Conservation (phyloP, 1,140 invertebrate genomes). For the Pristionchus pacificus region DNA sequence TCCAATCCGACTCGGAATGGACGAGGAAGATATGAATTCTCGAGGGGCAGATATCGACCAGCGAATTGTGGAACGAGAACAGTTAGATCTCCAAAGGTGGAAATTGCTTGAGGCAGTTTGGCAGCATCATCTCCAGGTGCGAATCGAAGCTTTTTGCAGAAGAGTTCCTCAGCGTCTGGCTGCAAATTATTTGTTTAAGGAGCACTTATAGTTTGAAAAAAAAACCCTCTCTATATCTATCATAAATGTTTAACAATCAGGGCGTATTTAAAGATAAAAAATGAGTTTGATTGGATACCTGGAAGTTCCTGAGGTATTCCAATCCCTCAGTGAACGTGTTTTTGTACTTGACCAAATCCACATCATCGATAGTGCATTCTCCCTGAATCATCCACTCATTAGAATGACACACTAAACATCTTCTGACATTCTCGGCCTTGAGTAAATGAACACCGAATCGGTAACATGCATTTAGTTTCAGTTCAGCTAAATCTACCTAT, state of each 20-base stretch:
- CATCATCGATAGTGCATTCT: constrained; percentile 41
- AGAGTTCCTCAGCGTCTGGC: constrained; percentile 54
- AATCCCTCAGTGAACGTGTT: constrained; percentile 50
- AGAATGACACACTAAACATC: constrained; percentile 40
- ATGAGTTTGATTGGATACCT: constrained; percentile 31
- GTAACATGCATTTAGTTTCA: too few species aligned
- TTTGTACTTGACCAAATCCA: constrained; percentile 48
- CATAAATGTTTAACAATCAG: neutral
- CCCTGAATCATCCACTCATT: constrained; percentile 40
- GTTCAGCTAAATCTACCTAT: too few species aligned
- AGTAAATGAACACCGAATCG: neutral
- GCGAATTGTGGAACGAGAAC: constrained; percentile 54
- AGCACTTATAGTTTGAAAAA: too few species aligned
- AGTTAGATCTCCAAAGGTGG: constrained; percentile 53
- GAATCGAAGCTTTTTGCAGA: constrained; percentile 53
- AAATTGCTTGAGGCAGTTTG: constrained; percentile 51
- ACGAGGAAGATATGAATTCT: constrained; percentile 44
- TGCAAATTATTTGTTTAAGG: too few species aligned
- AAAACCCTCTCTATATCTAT: neutral
- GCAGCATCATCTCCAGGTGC: constrained; percentile 55
- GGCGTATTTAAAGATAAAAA: too few species aligned
- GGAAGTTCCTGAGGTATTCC: constrained; percentile 54
- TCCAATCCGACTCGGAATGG: constrained; percentile 50
- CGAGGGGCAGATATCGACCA: constrained; percentile 41
- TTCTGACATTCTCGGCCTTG: constrained; percentile 19